Percentiles rank a stretch among this genome's conserved stretches.
phyloP scores from a whole-genome alignment of 2,113 vertebrate genomes.

The Takifugu flavidus region DNA sequence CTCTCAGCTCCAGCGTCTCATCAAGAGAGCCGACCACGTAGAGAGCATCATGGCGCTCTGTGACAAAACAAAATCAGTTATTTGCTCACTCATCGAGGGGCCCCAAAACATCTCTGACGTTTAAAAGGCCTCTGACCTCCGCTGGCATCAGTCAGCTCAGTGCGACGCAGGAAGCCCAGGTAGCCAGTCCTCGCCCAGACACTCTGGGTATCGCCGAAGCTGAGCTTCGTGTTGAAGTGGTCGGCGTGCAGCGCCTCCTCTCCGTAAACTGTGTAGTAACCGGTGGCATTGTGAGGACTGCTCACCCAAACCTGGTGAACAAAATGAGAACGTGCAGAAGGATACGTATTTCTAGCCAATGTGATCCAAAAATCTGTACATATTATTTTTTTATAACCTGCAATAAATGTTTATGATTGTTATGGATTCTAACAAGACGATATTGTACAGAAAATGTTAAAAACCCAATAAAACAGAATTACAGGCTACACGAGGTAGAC shows the following conservation, averaged over 20 bases:
- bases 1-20: slow-evolving; percentile 92
- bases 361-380: too few relatives aligned
- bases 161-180: slow-evolving; percentile 93
- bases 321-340: neutral
- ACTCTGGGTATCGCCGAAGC: slow-evolving; percentile 93
- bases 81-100: neutral
- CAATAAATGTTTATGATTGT: too few relatives aligned
- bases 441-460: too few relatives aligned
- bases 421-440: too few relatives aligned
- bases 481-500: too few relatives aligned
- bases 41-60: slow-evolving; percentile 92
- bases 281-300: slow-evolving; percentile 91
- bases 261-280: slow-evolving; percentile 93
- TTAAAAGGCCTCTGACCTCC: slow-evolving; percentile 79
- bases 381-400: too few relatives aligned
- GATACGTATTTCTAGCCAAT: too few relatives aligned
- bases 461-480: too few relatives aligned
- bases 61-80: slow-evolving; percentile 13
- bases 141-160: slow-evolving; percentile 91
- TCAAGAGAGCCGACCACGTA: slow-evolving; percentile 94
- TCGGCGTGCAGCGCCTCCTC: slow-evolving; percentile 92
- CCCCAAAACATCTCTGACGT: neutral
- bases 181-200: slow-evolving; percentile 93
- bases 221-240: slow-evolving; percentile 91
- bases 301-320: slow-evolving; percentile 89